A percentile compares a stretch with the other conserved stretches of the same genome.
Conservation (phyloP, 2,797 vertebrate genomes). For the Poecilia velifera region DNA sequence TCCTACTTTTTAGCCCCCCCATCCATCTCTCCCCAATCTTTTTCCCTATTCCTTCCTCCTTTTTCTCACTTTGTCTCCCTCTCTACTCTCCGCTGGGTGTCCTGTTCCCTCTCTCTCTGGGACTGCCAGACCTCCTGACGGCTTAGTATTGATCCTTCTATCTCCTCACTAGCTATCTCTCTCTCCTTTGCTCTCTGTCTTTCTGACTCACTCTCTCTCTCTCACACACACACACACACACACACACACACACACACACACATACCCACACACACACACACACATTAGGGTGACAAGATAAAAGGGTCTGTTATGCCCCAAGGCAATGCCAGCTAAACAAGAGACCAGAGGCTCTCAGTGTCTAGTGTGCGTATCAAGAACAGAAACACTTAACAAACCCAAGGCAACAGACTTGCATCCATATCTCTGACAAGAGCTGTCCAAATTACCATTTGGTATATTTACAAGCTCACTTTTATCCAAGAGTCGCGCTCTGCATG, state of each 20-base stretch:
- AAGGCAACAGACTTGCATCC: constrained; percentile 27
- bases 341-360: constrained; percentile 66
- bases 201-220: constrained; percentile 4
- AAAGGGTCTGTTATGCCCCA: constrained; percentile 73
- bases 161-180: constrained; percentile 56
- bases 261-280: constrained; percentile 54
- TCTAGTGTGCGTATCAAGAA: constrained; percentile 44
- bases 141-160: constrained; percentile 76
- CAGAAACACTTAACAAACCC: constrained; percentile 62
- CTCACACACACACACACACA: constrained; percentile 53
- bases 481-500: constrained; percentile 13
- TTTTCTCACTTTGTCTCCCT: constrained; percentile 34
- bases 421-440: constrained; percentile 33
- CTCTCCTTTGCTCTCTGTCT: constrained; percentile 15
- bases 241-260: constrained; percentile 55
- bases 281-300: constrained; percentile 77
- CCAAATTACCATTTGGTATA: constrained; percentile 42
- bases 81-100: constrained; percentile 68
- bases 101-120: constrained; percentile 75
- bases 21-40: constrained; percentile 23
- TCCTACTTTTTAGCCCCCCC: constrained; percentile 23
- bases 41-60: constrained; percentile 16
- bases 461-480: constrained; percentile 52
- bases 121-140: constrained; percentile 78
- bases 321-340: constrained; percentile 71